Conservation (phyloP, 2,113 vertebrate species). For the Neomonachus schauinslandi region DNA sequence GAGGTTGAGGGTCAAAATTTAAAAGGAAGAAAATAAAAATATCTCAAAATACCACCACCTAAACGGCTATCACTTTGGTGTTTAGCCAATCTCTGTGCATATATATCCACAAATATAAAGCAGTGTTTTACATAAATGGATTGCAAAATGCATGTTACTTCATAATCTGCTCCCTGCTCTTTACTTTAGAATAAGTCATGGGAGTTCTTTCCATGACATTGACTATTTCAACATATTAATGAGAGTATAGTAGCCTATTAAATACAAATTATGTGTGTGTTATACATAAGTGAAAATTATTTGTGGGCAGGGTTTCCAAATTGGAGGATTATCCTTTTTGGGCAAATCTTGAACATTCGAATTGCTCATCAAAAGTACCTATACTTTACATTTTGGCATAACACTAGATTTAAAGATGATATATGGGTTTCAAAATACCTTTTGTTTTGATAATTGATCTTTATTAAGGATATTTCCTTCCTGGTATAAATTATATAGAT, state of each 20-base stretch:
- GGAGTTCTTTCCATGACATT: not conserved
- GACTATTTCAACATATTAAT: not conserved
- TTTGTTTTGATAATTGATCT: conserved; percentile 26
- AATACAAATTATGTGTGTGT: not conserved
- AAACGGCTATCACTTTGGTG: conserved; percentile 1
- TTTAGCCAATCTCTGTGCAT: conserved; percentile 47
- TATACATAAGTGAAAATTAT: not conserved
- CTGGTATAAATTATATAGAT: not conserved
- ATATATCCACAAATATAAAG: conserved; percentile 43
- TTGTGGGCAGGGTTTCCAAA: not conserved
- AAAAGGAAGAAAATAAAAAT: conserved; percentile 49
- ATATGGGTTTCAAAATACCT: not conserved
- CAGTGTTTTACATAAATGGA: not conserved
- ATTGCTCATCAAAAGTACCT: not conserved
- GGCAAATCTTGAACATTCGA: not conserved
- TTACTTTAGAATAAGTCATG: conserved; percentile 4
- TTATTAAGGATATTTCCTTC: not conserved
- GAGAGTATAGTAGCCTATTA: not conserved
- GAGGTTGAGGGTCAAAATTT: not conserved
- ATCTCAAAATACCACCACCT: conserved; percentile 30
- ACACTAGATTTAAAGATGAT: not conserved
- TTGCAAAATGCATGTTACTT: conserved; percentile 32
- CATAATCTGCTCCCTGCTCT: not conserved
- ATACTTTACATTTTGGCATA: not conserved
- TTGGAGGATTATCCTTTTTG: not conserved